A percentile compares a stretch with the other conserved stretches of the same genome.
Evolutionary conservation across 92 coral and sea anemone genomes (phyloP).

Genomic region (Palythoa heliodiscus): DNA sequence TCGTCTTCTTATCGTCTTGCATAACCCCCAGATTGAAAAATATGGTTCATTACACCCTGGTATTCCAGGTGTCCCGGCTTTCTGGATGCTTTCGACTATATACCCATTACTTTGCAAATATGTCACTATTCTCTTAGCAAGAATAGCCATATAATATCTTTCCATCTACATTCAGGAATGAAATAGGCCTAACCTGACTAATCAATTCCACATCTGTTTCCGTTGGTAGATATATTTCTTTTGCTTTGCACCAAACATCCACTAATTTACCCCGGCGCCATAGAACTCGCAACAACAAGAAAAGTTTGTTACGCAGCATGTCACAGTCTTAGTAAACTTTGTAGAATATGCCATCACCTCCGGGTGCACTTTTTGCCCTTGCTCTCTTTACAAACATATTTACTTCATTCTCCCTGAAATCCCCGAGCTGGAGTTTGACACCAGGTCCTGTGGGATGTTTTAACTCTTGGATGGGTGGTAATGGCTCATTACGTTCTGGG

Average conservation of each 20-base stretch:
- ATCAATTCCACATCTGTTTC: slow-evolving; percentile 8
- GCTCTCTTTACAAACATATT: not conserved
- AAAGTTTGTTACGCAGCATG: not conserved
- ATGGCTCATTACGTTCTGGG: not conserved
- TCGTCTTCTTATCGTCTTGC: slow-evolving; percentile 14
- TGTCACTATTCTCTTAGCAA: slow-evolving; percentile 1
- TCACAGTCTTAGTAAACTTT: slow-evolving; percentile 12
- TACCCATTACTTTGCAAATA: slow-evolving; percentile 27
- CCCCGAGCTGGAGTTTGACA: not conserved
- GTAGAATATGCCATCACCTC: slow-evolving; percentile 19
- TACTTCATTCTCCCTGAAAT: not conserved
- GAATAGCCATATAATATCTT: slow-evolving; percentile 27
- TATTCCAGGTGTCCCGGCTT: slow-evolving; percentile 32
- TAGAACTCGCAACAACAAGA: not conserved
- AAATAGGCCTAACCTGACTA: slow-evolving; percentile 28
- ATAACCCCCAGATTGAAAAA: slow-evolving; percentile 25
- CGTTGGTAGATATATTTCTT: not conserved
- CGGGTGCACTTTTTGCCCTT: slow-evolving; percentile 10
- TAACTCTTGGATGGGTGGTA: slow-evolving; percentile 17
- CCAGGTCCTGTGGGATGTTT: not conserved
- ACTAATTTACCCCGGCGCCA: not conserved
- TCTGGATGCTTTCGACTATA: slow-evolving; percentile 21
- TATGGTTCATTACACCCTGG: slow-evolving; percentile 19
- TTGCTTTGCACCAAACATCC: not conserved
- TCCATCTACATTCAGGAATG: slow-evolving; percentile 8